Conservation (phyloP, 2,113 vertebrate species). For the Nyctereutes procyonoides region DNA sequence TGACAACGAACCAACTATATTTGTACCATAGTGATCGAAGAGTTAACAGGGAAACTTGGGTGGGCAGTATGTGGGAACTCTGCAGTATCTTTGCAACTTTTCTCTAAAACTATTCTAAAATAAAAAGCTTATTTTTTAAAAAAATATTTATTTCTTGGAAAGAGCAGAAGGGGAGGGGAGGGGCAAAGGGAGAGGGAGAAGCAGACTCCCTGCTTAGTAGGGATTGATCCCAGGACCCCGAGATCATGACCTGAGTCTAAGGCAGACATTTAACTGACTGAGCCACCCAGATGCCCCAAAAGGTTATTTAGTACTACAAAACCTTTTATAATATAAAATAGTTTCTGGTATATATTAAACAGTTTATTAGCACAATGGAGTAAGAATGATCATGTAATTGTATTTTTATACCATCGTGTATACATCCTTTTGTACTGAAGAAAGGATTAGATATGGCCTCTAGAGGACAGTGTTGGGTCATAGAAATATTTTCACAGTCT, state of each 20-base stretch:
- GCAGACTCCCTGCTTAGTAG: neutral
- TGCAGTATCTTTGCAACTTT: neutral
- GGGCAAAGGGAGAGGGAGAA: neutral
- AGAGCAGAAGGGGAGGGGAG: neutral
- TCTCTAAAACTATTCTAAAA: neutral
- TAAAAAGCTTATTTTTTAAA: neutral
- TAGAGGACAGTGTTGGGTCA: conserved; percentile 85
- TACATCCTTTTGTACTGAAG: neutral
- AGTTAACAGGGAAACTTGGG: neutral
- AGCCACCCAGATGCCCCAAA: neutral
- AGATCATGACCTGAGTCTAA: neutral
- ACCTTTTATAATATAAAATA: neutral
- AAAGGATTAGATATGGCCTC: conserved; percentile 66
- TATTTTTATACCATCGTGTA: neutral
- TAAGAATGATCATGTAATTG: neutral
- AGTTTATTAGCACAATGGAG: neutral
- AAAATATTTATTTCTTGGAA: too few relatives aligned
- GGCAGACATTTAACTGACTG: neutral
- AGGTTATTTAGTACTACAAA: neutral
- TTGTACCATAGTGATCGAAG: neutral
- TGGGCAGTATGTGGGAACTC: neutral
- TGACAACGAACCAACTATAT: neutral
- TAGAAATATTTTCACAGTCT: conserved; percentile 8
- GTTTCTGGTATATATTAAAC: neutral
- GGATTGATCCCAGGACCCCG: neutral